Conservation (phyloP, 2,797 vertebrate genomes). For the Dromococcyx pavoninus region DNA sequence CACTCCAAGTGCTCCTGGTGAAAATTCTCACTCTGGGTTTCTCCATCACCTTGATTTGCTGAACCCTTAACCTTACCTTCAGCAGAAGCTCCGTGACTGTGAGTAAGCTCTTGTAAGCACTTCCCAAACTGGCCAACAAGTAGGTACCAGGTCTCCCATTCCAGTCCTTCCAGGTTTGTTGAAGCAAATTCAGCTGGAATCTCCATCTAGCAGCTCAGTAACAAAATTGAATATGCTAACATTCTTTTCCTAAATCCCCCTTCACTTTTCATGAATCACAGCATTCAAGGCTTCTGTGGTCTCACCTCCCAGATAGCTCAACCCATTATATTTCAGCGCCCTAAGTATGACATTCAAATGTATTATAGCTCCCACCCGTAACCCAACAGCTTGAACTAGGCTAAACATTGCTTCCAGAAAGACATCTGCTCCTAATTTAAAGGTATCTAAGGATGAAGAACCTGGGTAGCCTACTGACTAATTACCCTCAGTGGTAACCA, state of each 20-base stretch:
- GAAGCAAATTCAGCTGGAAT: neutral
- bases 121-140: rapidly evolving
- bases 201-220: neutral
- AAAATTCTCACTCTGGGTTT: neutral
- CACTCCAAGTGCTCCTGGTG: neutral
- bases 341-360: neutral
- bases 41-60: neutral
- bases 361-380: neutral
- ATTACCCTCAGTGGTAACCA: neutral
- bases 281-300: neutral
- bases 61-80: neutral
- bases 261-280: neutral
- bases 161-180: neutral
- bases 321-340: neutral
- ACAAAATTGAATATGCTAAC: neutral
- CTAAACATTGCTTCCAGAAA: neutral
- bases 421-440: neutral
- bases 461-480: neutral
- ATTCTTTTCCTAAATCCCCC: neutral
- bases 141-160: neutral
- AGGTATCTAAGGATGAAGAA: neutral
- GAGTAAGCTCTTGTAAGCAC: neutral
- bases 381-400: neutral
- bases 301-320: neutral
- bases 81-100: neutral